Percentiles rank a stretch among this genome's conserved stretches.
Evolutionary conservation across 2,113 vertebrate species (phyloP).

Genomic region (Drymodes brunneopygia): DNA sequence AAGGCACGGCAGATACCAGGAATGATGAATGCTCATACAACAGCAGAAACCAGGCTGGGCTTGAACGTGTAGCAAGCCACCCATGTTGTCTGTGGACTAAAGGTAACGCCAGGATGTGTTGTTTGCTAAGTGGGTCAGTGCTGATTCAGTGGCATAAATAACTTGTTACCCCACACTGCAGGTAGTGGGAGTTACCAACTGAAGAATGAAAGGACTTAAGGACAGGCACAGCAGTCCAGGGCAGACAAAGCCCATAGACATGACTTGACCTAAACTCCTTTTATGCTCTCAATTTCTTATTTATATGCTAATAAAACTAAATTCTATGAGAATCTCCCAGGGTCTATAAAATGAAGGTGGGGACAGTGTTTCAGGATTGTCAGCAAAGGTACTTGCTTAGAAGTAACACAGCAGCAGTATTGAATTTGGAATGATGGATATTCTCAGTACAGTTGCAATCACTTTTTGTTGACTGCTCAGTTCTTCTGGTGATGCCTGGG

Average conservation of each 20-base stretch:
- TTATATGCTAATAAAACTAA: constrained; percentile 15
- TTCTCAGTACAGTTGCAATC: background rate
- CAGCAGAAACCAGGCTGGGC: background rate
- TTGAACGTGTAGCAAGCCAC: rapidly evolving
- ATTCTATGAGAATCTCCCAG: background rate
- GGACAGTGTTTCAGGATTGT: background rate
- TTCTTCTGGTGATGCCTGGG: background rate
- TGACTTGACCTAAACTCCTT: background rate
- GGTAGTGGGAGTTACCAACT: background rate
- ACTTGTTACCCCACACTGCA: background rate
- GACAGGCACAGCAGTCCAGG: background rate
- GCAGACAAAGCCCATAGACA: background rate
- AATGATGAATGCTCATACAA: rapidly evolving
- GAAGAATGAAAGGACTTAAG: background rate
- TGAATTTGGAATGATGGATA: background rate
- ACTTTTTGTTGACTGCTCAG: background rate
- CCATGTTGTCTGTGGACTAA: background rate
- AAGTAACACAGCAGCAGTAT: background rate
- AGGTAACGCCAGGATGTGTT: background rate
- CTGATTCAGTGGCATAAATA: background rate
- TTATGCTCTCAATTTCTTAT: background rate
- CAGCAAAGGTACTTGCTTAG: background rate
- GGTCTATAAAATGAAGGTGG: background rate
- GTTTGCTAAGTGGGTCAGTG: background rate
- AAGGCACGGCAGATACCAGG: background rate